phyloP scores from a whole-genome alignment of 2,113 vertebrate species.

The Coreoperca whiteheadi region DNA sequence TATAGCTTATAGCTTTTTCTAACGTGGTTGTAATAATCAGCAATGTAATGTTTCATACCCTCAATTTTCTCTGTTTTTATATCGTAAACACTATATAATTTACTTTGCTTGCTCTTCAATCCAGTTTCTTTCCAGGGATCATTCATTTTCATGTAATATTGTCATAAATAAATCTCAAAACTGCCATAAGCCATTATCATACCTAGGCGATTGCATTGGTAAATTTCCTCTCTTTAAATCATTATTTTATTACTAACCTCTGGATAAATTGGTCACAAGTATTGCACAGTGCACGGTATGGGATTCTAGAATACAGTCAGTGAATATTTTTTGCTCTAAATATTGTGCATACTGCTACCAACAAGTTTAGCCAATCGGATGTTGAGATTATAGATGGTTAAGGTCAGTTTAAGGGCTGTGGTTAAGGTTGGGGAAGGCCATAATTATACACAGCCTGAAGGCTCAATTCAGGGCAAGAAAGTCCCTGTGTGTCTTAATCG shows the following conservation, averaged over 20 bases:
- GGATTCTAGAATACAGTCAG: neutral
- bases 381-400: neutral
- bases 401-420: conserved; percentile 27
- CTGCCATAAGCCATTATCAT: neutral
- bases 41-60: neutral
- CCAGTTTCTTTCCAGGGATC: too few species aligned
- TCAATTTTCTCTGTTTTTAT: neutral
- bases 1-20: neutral
- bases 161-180: neutral
- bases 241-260: neutral
- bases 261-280: neutral
- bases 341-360: neutral
- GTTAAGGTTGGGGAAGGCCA: conserved; percentile 20
- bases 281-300: neutral
- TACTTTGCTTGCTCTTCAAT: neutral
- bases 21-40: neutral
- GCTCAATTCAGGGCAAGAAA: conserved; percentile 22
- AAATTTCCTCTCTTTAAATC: neutral
- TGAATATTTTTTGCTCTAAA: neutral
- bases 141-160: neutral
- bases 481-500: conserved; percentile 7
- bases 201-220: neutral
- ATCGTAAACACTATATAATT: neutral
- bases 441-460: conserved; percentile 27
- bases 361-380: neutral